Evolutionary conservation across 2,797 vertebrate species (phyloP).

Genomic region (Synanceia verrucosa): DNA sequence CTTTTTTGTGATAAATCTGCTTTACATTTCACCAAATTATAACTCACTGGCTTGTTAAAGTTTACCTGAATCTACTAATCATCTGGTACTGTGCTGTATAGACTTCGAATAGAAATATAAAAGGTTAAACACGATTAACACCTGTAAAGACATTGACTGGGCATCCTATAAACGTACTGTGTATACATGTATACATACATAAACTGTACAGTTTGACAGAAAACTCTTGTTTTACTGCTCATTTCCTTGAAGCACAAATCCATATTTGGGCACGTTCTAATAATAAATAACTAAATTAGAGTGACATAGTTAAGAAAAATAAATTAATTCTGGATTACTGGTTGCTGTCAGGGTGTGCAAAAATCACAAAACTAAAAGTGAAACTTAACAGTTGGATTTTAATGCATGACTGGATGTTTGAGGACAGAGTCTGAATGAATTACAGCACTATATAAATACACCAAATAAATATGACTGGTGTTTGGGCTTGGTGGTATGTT

Average conservation of each 20-base stretch:
- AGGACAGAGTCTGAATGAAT: constrained; percentile 23
- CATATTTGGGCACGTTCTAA: constrained; percentile 43
- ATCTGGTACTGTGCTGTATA: not conserved
- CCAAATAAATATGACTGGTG: constrained; percentile 3
- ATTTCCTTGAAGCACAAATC: constrained; percentile 16
- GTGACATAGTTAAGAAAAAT: constrained; percentile 18
- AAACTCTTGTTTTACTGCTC: not conserved
- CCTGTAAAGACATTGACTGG: not conserved
- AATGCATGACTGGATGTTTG: constrained; percentile 22
- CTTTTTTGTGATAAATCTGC: not conserved
- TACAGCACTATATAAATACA: not conserved
- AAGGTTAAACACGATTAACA: not conserved
- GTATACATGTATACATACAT: not conserved
- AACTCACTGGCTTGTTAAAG: not conserved
- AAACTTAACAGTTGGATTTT: constrained; percentile 43
- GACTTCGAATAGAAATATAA: not conserved
- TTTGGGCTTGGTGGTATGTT: not conserved
- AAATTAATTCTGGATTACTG: constrained; percentile 31
- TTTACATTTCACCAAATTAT: not conserved
- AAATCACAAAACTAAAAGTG: constrained; percentile 22
- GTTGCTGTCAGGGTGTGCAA: constrained; percentile 14
- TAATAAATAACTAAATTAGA: constrained; percentile 2
- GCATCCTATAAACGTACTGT: not conserved
- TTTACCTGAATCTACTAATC: not conserved
- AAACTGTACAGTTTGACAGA: not conserved